A percentile compares a stretch with the other conserved stretches of the same genome.
These are phyloP conservation scores for Sussaba pulchella DNA, from an alignment of 2,888 invertebrate species.

Conservation along the genomic window DNA sequence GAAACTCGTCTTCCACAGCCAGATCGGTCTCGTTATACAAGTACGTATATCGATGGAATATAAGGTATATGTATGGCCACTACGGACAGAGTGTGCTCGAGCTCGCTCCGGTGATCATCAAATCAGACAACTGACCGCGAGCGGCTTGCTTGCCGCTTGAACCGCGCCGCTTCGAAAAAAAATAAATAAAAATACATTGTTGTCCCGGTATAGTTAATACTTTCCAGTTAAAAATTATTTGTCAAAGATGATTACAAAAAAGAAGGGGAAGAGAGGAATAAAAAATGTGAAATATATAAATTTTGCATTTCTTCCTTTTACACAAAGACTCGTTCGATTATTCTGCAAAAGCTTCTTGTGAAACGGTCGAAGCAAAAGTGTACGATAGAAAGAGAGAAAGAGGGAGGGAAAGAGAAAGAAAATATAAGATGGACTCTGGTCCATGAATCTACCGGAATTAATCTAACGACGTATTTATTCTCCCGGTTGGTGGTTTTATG, in stretches of 20 bases:
- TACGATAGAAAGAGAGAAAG: too few species aligned
- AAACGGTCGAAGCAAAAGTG: neutral
- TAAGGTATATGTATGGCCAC: neutral
- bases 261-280: too few species aligned
- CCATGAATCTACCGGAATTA: conserved; percentile 56
- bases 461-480: conserved; percentile 66
- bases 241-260: too few species aligned
- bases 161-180: conserved; percentile 37
- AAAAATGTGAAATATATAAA: too few species aligned
- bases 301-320: too few species aligned
- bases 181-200: neutral
- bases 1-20: conserved; percentile 2
- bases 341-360: neutral
- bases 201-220: too few species aligned
- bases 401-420: neutral
- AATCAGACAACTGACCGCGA: conserved; percentile 62
- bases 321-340: conserved; percentile 19
- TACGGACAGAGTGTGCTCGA: neutral
- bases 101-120: conserved; percentile 59
- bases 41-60: conserved; percentile 45
- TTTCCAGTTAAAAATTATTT: too few species aligned
- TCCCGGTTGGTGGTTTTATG: conserved; percentile 54
- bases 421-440: conserved; percentile 16
- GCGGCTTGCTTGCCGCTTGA: conserved; percentile 20
- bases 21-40: conserved; percentile 46